Base-by-base conservation (phyloP, 2,113 vertebrate species). In the Alligator mississippiensis region DNA sequence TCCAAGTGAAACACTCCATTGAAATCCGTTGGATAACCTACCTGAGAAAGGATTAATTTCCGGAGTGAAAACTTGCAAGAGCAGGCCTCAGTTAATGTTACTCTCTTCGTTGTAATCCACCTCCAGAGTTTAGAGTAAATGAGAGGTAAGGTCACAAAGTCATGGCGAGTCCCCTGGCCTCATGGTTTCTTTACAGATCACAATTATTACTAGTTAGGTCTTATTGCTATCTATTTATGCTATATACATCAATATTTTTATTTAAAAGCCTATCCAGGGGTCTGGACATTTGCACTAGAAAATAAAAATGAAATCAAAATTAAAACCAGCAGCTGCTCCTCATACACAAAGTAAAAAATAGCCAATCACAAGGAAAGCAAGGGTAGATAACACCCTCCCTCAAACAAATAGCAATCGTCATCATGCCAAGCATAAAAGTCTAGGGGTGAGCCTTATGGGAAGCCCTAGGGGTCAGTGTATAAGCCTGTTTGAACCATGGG, bases 281-380 rank as follows among this genome's bases (percentile, higher is more conserved):
- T 24, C 6, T 27, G 82, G 55, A 13, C 72, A 77, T 58, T 15
- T 11, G 92, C 81, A 54, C 74, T 90, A 97, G 84, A 93, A 91
- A 81, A 55, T 47, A 90, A 79, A 77, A 3, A 83, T 4, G 10
- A 91, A 89, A 90, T 91, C 88, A 84, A 68, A 85, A 89, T 91
- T 81, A 91, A 91, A 90, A 10, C 2, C 28, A 79, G 27, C 74
- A 93, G 68, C 68, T 95, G 82, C 6, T 90, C 30, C 74, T 81
- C 68, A 61, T 30, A 82, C 86, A 19, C 19, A 76, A 92, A 79
- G 80, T 68, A 84, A 93, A 47, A 81, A 92, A 87, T 21, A 81
- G 6, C 22, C 68, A 85, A 14, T 17, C 38, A 57, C 17, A 34
- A 59, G 27, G 91, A 89, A 92, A 47, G 34, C 28, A 68, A 82